phyloP scores from a whole-genome alignment of 2,888 invertebrate species.

The Drosophila glabriapex region DNA sequence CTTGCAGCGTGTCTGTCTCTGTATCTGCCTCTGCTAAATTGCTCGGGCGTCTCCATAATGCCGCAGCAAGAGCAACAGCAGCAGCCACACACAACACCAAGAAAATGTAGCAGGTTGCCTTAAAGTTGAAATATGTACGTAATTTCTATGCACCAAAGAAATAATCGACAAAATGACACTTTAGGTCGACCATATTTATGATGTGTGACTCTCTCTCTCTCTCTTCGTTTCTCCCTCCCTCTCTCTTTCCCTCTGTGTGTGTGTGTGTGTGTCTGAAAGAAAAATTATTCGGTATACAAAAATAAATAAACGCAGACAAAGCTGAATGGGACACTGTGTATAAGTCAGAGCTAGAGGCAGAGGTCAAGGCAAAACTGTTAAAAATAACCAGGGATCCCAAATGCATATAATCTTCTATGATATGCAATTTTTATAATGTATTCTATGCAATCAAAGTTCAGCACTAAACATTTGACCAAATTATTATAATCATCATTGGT shows the following conservation, averaged over 20 bases:
- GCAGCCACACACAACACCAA: slow-evolving; percentile 11
- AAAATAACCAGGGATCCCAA: slow-evolving; percentile 27
- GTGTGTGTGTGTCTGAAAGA: slow-evolving; percentile 15
- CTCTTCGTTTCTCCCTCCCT: too few species aligned
- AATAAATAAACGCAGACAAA: slow-evolving; percentile 48
- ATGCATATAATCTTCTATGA: too few species aligned
- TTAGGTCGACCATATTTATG: slow-evolving; percentile 63
- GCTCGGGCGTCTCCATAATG: slow-evolving; percentile 43
- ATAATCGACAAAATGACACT: slow-evolving; percentile 62
- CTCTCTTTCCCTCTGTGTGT: background rate
- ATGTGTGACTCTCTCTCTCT: slow-evolving; percentile 39
- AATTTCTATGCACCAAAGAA: slow-evolving; percentile 57
- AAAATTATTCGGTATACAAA: slow-evolving; percentile 52
- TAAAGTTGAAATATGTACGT: slow-evolving; percentile 35
- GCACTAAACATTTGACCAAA: background rate
- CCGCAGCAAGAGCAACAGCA: slow-evolving; percentile 29
- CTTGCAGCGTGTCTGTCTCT: background rate
- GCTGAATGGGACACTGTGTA: slow-evolving; percentile 34
- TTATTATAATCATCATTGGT: background rate
- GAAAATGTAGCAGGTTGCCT: slow-evolving; percentile 32
- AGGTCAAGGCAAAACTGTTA: slow-evolving; percentile 31
- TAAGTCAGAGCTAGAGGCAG: slow-evolving; percentile 24
- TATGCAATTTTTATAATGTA: background rate
- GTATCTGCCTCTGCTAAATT: slow-evolving; percentile 28
- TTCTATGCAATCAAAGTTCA: background rate